phyloP scores from a whole-genome alignment of 2,797 vertebrate genomes.

The Gadopsis bispinosus region DNA sequence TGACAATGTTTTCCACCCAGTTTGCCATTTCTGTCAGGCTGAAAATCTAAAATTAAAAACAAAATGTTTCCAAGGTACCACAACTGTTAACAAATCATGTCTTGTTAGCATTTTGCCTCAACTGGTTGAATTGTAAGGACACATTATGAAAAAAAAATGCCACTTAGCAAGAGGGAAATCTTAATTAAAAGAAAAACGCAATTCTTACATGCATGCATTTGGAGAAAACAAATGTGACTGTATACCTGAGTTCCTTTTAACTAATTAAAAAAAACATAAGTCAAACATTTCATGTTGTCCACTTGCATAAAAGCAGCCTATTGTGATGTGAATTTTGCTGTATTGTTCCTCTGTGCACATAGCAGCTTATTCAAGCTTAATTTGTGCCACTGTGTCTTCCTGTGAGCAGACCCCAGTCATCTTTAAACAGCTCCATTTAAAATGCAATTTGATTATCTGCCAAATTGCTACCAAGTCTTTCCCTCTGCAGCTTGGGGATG shows the following conservation, averaged over 20 bases:
- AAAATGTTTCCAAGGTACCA: conserved; percentile 78
- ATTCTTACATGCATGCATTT: conserved; percentile 71
- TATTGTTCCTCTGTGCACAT: conserved; percentile 80
- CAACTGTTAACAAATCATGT: conserved; percentile 80
- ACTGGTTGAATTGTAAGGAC: conserved; percentile 79
- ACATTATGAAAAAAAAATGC: conserved; percentile 69
- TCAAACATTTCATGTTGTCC: conserved; percentile 77
- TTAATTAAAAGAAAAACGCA: conserved; percentile 82
- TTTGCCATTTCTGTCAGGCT: conserved; percentile 79
- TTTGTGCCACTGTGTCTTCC: conserved; percentile 85
- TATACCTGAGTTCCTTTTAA: conserved; percentile 80
- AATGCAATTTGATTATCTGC: conserved; percentile 92
- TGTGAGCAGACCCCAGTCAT: conserved; percentile 85
- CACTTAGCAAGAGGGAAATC: conserved; percentile 69
- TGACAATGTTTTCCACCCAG: conserved; percentile 83
- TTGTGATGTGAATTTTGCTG: conserved; percentile 77
- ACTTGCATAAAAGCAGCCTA: conserved; percentile 81
- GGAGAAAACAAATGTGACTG: conserved; percentile 68
- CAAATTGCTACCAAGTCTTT: conserved; percentile 89
- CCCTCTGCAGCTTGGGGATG: conserved; percentile 83
- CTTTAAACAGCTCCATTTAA: conserved; percentile 91
- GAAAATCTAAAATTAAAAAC: conserved; percentile 81
- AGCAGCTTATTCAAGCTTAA: conserved; percentile 82
- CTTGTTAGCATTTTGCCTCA: conserved; percentile 76
- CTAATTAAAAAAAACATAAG: conserved; percentile 79